phyloP scores from a whole-genome alignment of 2,113 vertebrate genomes.

The Peucedramus taeniatus region DNA sequence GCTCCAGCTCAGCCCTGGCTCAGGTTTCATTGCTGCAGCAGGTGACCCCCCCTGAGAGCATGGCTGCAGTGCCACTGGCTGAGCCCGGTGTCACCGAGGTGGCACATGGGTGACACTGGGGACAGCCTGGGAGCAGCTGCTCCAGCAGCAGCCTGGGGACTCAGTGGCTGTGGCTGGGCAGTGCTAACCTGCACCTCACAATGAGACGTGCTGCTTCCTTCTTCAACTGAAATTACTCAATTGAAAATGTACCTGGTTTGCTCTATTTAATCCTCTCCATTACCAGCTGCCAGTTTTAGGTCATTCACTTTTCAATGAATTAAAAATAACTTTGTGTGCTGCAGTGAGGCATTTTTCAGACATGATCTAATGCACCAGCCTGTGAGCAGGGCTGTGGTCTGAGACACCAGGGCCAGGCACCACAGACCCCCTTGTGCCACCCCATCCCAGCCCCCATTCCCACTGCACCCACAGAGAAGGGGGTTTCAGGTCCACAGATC shows the following conservation, averaged over 20 bases:
- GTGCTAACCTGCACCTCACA: background rate
- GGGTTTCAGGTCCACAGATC: background rate
- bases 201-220: background rate
- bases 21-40: background rate
- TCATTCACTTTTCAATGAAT: slow-evolving; percentile 59
- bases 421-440: background rate
- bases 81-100: background rate
- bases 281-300: slow-evolving; percentile 51
- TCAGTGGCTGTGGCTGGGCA: background rate
- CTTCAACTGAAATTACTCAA: background rate
- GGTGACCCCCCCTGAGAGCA: background rate
- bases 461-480: background rate
- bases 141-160: background rate
- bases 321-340: slow-evolving; percentile 33
- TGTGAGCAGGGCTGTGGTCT: background rate
- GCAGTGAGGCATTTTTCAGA: slow-evolving; percentile 29
- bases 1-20: background rate
- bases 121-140: background rate
- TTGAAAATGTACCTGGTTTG: slow-evolving; percentile 62
- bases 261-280: slow-evolving; percentile 58
- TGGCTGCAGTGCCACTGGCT: rapidly evolving
- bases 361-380: slow-evolving; percentile 3
- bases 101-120: rapidly evolving
- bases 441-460: rapidly evolving
- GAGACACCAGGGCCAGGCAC: background rate